A percentile compares a stretch with the other conserved stretches of the same genome.
Conservation (phyloP, 2,888 invertebrate genomes). For the Carpatolechia fugitivella region DNA sequence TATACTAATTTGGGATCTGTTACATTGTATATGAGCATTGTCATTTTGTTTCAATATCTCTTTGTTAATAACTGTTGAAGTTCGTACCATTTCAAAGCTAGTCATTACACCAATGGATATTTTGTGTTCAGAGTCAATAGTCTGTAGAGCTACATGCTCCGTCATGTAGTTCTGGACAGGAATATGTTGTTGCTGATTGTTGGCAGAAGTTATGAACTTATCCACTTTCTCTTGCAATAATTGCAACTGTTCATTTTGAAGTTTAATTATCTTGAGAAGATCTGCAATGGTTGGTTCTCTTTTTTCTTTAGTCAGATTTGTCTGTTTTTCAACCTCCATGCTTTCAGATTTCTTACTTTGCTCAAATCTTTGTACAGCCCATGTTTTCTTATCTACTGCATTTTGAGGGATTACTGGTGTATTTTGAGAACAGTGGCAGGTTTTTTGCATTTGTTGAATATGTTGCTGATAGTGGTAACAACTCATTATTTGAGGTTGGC, state of each 20-base stretch:
- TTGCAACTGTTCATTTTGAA: slow-evolving; percentile 83
- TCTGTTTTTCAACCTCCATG: slow-evolving; percentile 52
- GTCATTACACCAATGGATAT: slow-evolving; percentile 86
- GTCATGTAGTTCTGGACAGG: slow-evolving; percentile 44
- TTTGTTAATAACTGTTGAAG: slow-evolving; percentile 69
- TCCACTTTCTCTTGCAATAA: slow-evolving; percentile 82
- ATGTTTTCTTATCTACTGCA: slow-evolving; percentile 60
- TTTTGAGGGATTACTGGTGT: slow-evolving; percentile 30
- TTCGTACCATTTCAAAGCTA: slow-evolving; percentile 82
- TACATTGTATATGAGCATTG: slow-evolving; percentile 66
- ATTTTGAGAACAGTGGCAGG: slow-evolving; percentile 29
- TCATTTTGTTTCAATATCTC: slow-evolving; percentile 54
- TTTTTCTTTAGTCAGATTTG: slow-evolving; percentile 53
- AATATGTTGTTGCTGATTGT: slow-evolving; percentile 35
- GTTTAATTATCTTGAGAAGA: slow-evolving; percentile 81
- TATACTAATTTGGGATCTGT: slow-evolving; percentile 64
- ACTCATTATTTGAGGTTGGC: slow-evolving; percentile 25
- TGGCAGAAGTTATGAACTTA: slow-evolving; percentile 60
- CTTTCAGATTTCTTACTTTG: slow-evolving; percentile 40
- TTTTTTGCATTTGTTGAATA: slow-evolving; percentile 18
- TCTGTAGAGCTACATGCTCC: slow-evolving; percentile 52
- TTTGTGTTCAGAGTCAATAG: slow-evolving; percentile 63
- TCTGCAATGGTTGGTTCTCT: slow-evolving; percentile 79
- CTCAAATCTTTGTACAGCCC: slow-evolving; percentile 60
- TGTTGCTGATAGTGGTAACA: slow-evolving; percentile 30